Evolutionary conservation across 2,888 invertebrate species (phyloP), one percentile per base, ranked within the genome.

Genomic region (Polietes domitor): DNA sequence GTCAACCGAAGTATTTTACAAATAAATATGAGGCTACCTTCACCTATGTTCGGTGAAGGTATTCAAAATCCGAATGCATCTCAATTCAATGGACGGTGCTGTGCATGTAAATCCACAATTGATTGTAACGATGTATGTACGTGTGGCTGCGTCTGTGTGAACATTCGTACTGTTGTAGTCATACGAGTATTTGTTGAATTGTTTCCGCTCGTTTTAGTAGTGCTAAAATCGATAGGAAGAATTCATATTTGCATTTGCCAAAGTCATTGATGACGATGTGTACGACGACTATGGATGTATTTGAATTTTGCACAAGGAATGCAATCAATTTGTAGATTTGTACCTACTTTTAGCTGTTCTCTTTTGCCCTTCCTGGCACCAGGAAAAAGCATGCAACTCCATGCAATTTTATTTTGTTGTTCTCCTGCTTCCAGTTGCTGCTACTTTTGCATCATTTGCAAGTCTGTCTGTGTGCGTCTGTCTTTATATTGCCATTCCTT

Each of bases 271-370:
- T 84, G 82, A 85, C n/a, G 89, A 88, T 90, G 72, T 81, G 68
- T 68, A n/a, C n/a, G n/a, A n/a, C n/a, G n/a, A n/a, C n/a, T 84
- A 85, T 82, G 84, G 89, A 88, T 90, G 71, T 80, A n/a, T n/a
- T n/a, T n/a, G 63, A n/a, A 61, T 61, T 61, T 84, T 83, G 75
- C 50, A 78, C 78, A 87, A 88, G 90, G 90, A 90, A 90, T 90
- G 90, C 90, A 90, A 90, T 90, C 90, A 90, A 90, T 90, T 90
- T 90, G 89, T 87, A 89, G 90, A 90, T 90, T 90, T 89, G 88
- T 89, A 88, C 89, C 83, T 76, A 78, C 75, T 80, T 53, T n/a
- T 28, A 7, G 37, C 9, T 63, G 32, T 80, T 80, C 58, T n/a
- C n/a, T n/a, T n/a, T n/a, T 55, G 21, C 32, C 9, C 32, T 4